These are phyloP conservation scores for Falco punctatus DNA, from an alignment of 2,113 vertebrate genomes.

Conservation along the genomic window DNA sequence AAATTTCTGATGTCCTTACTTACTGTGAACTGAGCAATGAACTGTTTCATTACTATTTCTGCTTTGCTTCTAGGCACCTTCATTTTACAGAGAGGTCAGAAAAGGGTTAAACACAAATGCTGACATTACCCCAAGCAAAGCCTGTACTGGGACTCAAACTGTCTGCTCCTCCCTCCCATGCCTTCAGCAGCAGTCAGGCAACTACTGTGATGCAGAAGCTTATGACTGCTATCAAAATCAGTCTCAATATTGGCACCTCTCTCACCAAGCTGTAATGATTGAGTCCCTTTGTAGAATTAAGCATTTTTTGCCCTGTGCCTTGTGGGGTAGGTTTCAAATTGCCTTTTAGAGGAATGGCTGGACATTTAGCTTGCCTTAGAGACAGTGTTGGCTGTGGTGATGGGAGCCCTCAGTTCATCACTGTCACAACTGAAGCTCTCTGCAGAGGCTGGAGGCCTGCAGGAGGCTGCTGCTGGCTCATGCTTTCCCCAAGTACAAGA, in stretches of 20 bases:
- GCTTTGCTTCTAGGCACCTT: conserved; percentile 44
- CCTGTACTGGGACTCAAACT: not conserved
- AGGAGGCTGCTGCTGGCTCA: not conserved
- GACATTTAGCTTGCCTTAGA: not conserved
- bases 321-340: not conserved
- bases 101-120: not conserved
- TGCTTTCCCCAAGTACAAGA: not conserved
- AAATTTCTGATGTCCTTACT: conserved; percentile 62
- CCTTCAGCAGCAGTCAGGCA: not conserved
- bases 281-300: not conserved
- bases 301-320: not conserved
- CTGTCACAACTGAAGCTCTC: not conserved
- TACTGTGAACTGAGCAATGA: conserved; percentile 45
- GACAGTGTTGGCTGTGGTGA: not conserved
- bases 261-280: not conserved
- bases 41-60: conserved; percentile 39
- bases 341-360: not conserved
- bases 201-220: not conserved
- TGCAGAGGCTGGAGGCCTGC: not conserved
- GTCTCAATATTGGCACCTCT: not conserved
- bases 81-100: conserved; percentile 23
- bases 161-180: not conserved
- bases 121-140: not conserved
- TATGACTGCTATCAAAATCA: not conserved
- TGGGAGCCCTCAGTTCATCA: not conserved